Conservation (phyloP, 2,797 vertebrate genomes). For the Cephalopachus bancanus region DNA sequence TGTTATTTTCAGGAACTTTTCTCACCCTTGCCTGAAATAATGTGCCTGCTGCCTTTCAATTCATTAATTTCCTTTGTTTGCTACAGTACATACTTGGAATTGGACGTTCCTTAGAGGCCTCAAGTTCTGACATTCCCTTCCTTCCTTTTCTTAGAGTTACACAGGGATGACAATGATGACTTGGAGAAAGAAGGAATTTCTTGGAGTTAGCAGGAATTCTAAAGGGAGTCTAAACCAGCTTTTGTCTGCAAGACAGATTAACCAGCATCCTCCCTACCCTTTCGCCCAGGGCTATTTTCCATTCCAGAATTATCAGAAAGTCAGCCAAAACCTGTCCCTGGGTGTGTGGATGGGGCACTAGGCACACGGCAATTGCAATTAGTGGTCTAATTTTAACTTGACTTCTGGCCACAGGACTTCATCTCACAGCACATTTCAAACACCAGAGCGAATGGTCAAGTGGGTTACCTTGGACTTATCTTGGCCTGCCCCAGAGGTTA, state of each 20-base stretch:
- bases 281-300: constrained; percentile 80
- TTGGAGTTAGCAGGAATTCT: constrained; percentile 84
- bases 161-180: constrained; percentile 73
- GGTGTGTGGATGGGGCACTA: constrained; percentile 23
- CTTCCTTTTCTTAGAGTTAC: constrained; percentile 83
- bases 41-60: constrained; percentile 65
- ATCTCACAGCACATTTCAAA: constrained; percentile 71
- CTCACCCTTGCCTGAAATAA: constrained; percentile 72
- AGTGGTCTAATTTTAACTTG: constrained; percentile 78
- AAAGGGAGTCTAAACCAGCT: constrained; percentile 77
- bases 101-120: constrained; percentile 75
- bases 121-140: constrained; percentile 87
- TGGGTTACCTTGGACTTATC: constrained; percentile 67
- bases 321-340: constrained; percentile 66
- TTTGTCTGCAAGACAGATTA: constrained; percentile 82
- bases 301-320: constrained; percentile 77
- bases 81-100: constrained; percentile 52
- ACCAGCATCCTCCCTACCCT: constrained; percentile 79
- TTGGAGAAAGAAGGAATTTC: constrained; percentile 81
- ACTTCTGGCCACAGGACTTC: constrained; percentile 80
- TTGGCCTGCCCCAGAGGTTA: constrained; percentile 71
- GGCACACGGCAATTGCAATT: constrained; percentile 68
- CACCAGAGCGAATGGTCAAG: constrained; percentile 56
- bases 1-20: constrained; percentile 50
- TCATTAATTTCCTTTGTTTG: constrained; percentile 84